phyloP scores from a whole-genome alignment of 2,888 invertebrate genomes.

The Eutolmus rufibarbis region DNA sequence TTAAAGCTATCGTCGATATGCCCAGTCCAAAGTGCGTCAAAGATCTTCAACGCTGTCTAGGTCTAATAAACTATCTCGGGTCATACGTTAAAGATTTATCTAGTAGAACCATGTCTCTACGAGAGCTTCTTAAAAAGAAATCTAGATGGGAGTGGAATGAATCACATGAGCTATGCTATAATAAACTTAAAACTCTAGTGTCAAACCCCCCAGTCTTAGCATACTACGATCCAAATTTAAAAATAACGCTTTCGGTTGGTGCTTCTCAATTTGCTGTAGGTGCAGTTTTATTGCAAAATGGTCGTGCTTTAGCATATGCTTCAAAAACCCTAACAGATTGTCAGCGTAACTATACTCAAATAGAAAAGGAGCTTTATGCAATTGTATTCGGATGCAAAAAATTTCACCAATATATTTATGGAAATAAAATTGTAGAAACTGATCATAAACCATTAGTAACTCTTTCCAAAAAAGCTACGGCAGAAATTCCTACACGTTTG shows the following conservation, averaged over 20 bases:
- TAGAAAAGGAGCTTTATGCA: constrained; percentile 9
- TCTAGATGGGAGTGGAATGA: neutral
- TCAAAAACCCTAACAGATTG: neutral
- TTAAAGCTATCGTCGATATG: neutral
- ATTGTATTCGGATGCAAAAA: neutral
- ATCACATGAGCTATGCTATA: neutral
- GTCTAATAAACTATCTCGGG: neutral
- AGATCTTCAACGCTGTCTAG: too few relatives aligned
- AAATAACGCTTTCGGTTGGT: neutral
- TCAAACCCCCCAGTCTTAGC: neutral
- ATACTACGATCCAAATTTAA: neutral
- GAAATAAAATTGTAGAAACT: neutral
- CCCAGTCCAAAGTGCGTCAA: too few relatives aligned
- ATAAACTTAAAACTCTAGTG: neutral
- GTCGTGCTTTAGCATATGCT: neutral
- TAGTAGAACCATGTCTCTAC: neutral
- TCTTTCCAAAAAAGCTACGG: neutral
- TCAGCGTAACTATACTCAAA: neutral
- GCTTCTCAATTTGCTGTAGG: neutral
- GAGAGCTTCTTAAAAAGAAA: neutral
- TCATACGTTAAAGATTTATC: neutral
- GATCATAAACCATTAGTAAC: neutral
- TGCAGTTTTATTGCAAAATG: neutral
- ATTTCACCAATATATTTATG: constrained; percentile 10
- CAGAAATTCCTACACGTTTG: constrained; percentile 29